Evolutionary conservation across 2,888 invertebrate genomes (phyloP).

Genomic region (Macrostomum cliftonense): DNA sequence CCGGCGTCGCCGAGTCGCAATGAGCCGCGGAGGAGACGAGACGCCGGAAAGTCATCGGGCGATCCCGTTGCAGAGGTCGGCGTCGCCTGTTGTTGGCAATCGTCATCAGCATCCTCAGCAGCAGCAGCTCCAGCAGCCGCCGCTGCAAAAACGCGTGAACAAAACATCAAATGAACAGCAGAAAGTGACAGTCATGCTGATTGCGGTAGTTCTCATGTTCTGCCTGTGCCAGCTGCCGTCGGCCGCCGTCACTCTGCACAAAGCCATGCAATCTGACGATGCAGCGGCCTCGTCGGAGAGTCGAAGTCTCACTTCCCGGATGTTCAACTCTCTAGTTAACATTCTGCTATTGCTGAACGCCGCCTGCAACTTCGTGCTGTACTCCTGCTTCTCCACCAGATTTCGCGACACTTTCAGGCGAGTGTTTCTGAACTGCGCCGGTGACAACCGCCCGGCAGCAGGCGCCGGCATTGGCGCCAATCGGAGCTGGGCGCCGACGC

Average conservation of each 20-base stretch:
- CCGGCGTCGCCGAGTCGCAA: too few species aligned
- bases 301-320: slow-evolving; percentile 12
- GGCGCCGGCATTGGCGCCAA: too few species aligned
- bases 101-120: slow-evolving; percentile 10
- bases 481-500: too few species aligned
- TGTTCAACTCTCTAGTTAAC: slow-evolving; percentile 54
- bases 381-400: slow-evolving; percentile 55
- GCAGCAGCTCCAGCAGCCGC: slow-evolving; percentile 13
- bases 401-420: slow-evolving; percentile 46
- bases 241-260: slow-evolving; percentile 35
- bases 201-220: slow-evolving; percentile 56
- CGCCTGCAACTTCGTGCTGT: slow-evolving; percentile 56
- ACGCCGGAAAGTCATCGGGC: too few species aligned
- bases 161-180: slow-evolving; percentile 23
- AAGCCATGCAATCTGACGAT: background rate
- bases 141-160: too few species aligned
- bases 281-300: background rate
- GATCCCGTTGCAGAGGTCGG: too few species aligned
- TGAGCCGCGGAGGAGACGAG: too few species aligned
- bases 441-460: too few species aligned
- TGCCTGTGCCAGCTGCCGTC: slow-evolving; percentile 55
- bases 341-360: slow-evolving; percentile 53
- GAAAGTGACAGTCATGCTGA: slow-evolving; percentile 55
- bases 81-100: slow-evolving; percentile 38
- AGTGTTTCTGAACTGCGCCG: slow-evolving; percentile 12